phyloP scores from a whole-genome alignment of 1,140 invertebrate species.

The Manduca sexta region DNA sequence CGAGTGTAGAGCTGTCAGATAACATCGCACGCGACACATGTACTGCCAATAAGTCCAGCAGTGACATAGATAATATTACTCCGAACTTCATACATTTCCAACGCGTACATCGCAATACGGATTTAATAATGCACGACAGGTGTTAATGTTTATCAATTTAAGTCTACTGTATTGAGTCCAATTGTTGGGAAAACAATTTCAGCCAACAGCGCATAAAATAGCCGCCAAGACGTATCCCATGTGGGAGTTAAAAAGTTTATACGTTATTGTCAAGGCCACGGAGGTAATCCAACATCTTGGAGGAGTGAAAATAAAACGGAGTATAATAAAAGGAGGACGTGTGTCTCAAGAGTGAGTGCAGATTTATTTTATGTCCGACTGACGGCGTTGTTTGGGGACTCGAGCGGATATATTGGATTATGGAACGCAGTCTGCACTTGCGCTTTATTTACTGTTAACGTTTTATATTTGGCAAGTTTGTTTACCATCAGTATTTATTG shows the following conservation, averaged over 20 bases:
- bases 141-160: no score
- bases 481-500: no score
- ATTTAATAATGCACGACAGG: no score
- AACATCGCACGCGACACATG: no score
- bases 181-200: background rate
- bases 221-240: no score
- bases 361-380: conserved; percentile 22
- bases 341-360: conserved; percentile 24
- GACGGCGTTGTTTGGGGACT: conserved; percentile 7
- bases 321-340: conserved; percentile 34
- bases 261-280: conserved; percentile 1
- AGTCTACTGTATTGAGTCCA: no score
- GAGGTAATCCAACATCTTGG: conserved; percentile 5
- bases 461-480: no score
- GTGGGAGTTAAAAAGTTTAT: conserved; percentile 1
- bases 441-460: background rate
- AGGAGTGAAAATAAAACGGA: conserved; percentile 37
- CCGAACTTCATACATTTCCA: no score
- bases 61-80: no score
- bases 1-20: no score
- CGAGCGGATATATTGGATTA: conserved; percentile 14
- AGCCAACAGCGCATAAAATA: background rate
- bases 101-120: no score
- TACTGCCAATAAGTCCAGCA: no score
- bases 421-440: conserved; percentile 3